A percentile compares a stretch with the other conserved stretches of the same genome.
phyloP scores from a whole-genome alignment of 2,888 invertebrate genomes.

The Rotaria sp. region DNA sequence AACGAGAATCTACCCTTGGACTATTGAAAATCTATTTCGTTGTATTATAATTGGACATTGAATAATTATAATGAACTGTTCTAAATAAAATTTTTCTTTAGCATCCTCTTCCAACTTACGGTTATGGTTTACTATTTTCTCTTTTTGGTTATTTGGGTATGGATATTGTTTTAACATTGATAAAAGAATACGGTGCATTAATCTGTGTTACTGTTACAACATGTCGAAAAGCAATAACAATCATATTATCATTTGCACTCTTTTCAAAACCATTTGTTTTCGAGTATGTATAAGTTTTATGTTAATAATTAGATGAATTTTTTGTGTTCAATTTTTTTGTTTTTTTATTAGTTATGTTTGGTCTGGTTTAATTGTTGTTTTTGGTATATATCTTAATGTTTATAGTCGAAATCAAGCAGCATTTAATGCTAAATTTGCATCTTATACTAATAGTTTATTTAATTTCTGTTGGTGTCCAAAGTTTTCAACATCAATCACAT shows the following conservation, averaged over 20 bases:
- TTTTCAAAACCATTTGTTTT: conserved; percentile 86
- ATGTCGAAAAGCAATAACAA: conserved; percentile 73
- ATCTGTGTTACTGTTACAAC: conserved; percentile 73
- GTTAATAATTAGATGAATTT: conserved; percentile 57
- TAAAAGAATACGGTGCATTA: conserved; percentile 78
- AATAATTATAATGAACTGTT: too few relatives aligned
- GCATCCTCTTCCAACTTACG: background rate
- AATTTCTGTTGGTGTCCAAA: background rate
- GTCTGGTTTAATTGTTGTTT: conserved; percentile 77
- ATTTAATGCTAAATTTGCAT: background rate
- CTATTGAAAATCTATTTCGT: too few relatives aligned
- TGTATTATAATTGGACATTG: too few relatives aligned
- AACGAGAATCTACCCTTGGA: too few relatives aligned
- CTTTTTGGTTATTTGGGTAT: conserved; percentile 83
- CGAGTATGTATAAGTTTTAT: conserved; percentile 81
- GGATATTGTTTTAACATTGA: conserved; percentile 80
- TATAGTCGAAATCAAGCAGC: conserved; percentile 66
- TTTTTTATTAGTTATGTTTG: conserved; percentile 67
- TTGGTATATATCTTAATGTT: conserved; percentile 87
- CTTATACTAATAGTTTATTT: background rate
- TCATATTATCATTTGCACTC: conserved; percentile 80
- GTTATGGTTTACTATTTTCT: conserved; percentile 66
- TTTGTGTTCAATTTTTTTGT: background rate
- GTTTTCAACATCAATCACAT: background rate
- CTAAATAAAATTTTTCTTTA: background rate